Conservation (phyloP, 2,113 vertebrate genomes). For the Numenius arquata region DNA sequence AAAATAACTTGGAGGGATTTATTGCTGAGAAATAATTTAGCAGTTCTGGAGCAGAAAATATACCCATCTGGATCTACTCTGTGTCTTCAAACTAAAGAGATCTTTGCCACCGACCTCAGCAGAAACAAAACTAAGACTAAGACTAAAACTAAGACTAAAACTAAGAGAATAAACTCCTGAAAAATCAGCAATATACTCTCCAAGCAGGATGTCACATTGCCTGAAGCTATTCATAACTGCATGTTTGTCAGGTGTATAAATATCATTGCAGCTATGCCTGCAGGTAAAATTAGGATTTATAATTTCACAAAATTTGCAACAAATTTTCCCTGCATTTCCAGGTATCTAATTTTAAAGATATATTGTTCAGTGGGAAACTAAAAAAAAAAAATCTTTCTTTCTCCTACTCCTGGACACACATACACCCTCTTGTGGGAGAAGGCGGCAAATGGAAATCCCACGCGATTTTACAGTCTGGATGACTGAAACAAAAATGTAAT, state of each 20-base stretch:
- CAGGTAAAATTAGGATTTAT: background rate
- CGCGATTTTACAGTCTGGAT: background rate
- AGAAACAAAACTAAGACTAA: background rate
- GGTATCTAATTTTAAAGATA: background rate
- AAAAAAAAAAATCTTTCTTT: background rate
- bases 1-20: background rate
- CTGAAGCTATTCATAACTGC: background rate
- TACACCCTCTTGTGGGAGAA: conserved; percentile 39
- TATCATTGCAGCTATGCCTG: background rate
- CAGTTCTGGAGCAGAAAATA: background rate
- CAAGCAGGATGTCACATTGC: background rate
- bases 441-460: background rate
- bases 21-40: background rate
- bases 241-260: background rate
- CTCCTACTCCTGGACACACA: background rate
- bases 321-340: background rate
- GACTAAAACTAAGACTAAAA: background rate
- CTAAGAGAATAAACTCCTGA: background rate
- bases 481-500: background rate
- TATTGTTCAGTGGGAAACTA: background rate
- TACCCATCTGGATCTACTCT: background rate
- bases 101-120: background rate
- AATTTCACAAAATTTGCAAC: background rate
- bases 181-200: background rate
- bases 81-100: background rate